Percentiles rank a stretch among this genome's conserved stretches.
Evolutionary conservation across 2,797 vertebrate genomes (phyloP).

Genomic region (Myotis pilosus): DNA sequence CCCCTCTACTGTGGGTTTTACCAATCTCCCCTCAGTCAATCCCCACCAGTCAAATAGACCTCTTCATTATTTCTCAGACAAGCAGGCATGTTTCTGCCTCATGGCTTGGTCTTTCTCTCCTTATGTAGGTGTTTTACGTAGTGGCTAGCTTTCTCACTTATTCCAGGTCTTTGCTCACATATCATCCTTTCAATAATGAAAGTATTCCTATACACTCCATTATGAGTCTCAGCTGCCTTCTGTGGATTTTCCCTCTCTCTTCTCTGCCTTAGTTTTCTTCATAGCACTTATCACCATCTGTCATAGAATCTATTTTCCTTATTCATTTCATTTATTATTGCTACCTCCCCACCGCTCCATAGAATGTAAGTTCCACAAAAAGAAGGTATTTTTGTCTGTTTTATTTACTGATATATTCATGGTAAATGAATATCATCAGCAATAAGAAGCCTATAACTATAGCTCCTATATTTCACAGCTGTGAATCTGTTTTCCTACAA

Average conservation of each 20-base stretch:
- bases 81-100: not conserved
- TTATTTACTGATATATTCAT: not conserved
- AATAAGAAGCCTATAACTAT: not conserved
- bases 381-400: not conserved
- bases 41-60: not conserved
- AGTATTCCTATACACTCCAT: not conserved
- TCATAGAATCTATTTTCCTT: not conserved
- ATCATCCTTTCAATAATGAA: not conserved
- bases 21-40: not conserved
- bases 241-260: not conserved
- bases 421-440: not conserved
- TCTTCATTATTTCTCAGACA: not conserved
- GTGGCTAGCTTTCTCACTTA: not conserved
- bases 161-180: not conserved
- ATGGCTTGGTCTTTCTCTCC: not conserved
- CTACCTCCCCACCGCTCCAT: not conserved
- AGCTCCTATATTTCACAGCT: not conserved
- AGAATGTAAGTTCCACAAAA: not conserved
- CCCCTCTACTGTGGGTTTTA: no score
- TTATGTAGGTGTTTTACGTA: not conserved
- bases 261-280: not conserved
- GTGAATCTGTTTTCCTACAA: not conserved
- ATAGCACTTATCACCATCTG: not conserved
- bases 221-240: not conserved
- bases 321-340: not conserved